Base-by-base conservation (phyloP, 2,888 invertebrate species). In the Drosophila subsilvestris region DNA sequence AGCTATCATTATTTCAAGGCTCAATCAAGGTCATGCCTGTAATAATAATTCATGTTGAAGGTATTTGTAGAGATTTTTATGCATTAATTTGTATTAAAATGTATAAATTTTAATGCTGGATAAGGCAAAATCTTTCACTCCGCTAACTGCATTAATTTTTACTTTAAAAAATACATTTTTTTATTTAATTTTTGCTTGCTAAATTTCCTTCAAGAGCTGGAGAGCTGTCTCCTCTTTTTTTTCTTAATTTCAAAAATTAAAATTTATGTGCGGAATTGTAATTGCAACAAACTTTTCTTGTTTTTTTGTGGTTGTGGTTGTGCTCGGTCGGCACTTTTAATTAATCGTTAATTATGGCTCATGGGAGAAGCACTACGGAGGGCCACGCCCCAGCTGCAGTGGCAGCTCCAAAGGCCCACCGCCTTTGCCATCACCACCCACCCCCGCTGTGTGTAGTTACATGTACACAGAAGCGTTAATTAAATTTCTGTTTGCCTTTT, bases 401-500 rank as follows among this genome's bases (percentile, higher is more conserved):
- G 18, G 53, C 27, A 7, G 17, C 45, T 32, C 65, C 27, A 9
- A 37, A 18, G 32, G 25, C 22, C 57, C 32, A 32, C 17, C 59
- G 47, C 20, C 55, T 37, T 37, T 37, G 49, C 42, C 74, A 32
- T n/a, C 43, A 25, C 57, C 44, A 42, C 25, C 84, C 75, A 63
- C 54, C 57, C 86, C 82, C 57, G 85, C 83, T 83, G 83, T 48
- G 83, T 85, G 75, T 75, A 77, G 87, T 75, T 74, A 80, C 88
- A 85, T 85, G 84, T 73, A 83, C 86, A 80, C 86, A 85, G 86
- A 88, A 88, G 85, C 85, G 85, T 85, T 85, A 85, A 85, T 85
- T 85, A 88, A 85, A 85, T 85, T 85, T 85, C 80, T 86, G 78
- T 78, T 76, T 73, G 74, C 68, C 70, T 75, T 72, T 65, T 55